Conservation (phyloP, 2,888 invertebrate species). For the Limnephilus lunatus region DNA sequence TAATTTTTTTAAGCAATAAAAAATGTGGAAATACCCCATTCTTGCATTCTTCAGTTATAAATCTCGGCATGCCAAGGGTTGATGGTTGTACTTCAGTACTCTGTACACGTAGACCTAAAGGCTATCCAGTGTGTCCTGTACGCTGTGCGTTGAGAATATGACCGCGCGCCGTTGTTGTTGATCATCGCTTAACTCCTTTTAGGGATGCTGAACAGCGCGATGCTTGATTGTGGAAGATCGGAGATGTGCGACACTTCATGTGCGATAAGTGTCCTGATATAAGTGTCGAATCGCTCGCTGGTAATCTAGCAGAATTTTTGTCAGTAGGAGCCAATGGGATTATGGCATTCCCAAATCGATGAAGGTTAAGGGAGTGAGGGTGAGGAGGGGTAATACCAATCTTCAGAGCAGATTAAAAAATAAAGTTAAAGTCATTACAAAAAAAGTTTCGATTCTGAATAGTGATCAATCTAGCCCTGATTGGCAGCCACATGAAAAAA, state of each 20-base stretch:
- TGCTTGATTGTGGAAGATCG: not conserved
- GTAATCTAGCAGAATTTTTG: not conserved
- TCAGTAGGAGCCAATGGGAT: not conserved
- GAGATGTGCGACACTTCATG: not conserved
- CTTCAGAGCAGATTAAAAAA: too few relatives aligned
- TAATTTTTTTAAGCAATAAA: too few relatives aligned
- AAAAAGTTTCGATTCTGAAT: too few relatives aligned
- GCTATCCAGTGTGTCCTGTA: not conserved
- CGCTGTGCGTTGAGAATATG: not conserved
- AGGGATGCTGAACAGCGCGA: not conserved
- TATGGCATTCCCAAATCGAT: not conserved
- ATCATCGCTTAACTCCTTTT: slow-evolving; percentile 2
- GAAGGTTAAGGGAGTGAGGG: too few relatives aligned
- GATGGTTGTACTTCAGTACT: not conserved
- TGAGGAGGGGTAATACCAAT: not conserved
- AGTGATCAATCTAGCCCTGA: too few relatives aligned
- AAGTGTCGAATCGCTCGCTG: not conserved
- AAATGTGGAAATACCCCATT: too few relatives aligned
- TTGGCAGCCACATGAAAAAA: too few relatives aligned
- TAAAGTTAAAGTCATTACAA: too few relatives aligned
- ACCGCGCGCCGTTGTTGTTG: slow-evolving; percentile 2
- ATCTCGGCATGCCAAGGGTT: not conserved
- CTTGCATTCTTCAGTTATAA: too few relatives aligned
- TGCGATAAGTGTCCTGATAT: not conserved
- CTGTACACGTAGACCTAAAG: not conserved